These are phyloP conservation scores for Theocolax elegans DNA, from an alignment of 1,140 invertebrate species.

Conservation along the genomic window DNA sequence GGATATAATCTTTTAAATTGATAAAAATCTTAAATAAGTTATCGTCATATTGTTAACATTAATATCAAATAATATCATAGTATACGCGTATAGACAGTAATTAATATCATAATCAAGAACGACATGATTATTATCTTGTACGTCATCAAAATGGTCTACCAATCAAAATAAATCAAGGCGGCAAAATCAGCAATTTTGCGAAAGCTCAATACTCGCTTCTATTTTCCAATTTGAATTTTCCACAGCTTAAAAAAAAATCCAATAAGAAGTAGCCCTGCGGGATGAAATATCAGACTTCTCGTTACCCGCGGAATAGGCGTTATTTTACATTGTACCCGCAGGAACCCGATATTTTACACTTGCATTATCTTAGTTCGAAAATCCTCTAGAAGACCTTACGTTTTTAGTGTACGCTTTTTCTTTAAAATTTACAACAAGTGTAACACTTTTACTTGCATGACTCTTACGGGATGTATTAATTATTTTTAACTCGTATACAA, in stretches of 20 bases:
- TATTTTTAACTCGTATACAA: too few relatives aligned
- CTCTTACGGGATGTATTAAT: too few relatives aligned
- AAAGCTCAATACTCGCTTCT: neutral
- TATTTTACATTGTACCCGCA: constrained; percentile 50
- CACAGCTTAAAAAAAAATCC: constrained; percentile 37
- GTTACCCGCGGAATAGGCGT: constrained; percentile 46
- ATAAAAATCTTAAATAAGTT: too few relatives aligned
- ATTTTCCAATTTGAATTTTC: constrained; percentile 39
- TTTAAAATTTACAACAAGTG: too few relatives aligned
- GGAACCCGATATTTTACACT: constrained; percentile 54
- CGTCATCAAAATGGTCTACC: too few relatives aligned
- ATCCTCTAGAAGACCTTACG: constrained; percentile 39
- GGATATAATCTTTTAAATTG: too few relatives aligned
- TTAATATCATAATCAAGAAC: too few relatives aligned
- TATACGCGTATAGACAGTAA: too few relatives aligned
- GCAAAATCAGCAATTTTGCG: neutral
- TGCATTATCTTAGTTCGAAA: constrained; percentile 51
- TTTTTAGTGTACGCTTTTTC: neutral
- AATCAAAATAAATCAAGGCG: neutral
- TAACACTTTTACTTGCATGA: too few relatives aligned
- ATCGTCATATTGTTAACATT: too few relatives aligned
- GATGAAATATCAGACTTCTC: constrained; percentile 46
- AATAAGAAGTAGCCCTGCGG: constrained; percentile 45
- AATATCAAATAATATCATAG: too few relatives aligned
- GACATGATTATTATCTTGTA: too few relatives aligned